These are phyloP conservation scores for Diploptera punctata DNA, from an alignment of 2,888 invertebrate genomes.

Conservation along the genomic window DNA sequence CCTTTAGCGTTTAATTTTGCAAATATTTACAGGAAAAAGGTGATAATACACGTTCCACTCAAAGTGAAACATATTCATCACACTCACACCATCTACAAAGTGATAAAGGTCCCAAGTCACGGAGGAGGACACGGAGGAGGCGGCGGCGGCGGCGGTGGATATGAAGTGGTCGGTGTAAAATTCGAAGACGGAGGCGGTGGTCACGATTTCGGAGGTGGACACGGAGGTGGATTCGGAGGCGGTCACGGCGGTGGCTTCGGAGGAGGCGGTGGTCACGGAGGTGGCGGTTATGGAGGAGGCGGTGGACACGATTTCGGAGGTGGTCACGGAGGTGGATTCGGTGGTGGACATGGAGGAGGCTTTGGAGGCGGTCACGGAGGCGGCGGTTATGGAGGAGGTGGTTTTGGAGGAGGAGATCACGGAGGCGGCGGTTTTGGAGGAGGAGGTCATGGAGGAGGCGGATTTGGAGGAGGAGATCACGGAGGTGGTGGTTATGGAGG, in stretches of 20 bases:
- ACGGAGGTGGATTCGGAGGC: constrained; percentile 69
- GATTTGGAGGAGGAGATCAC: background rate
- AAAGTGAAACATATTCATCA: constrained; percentile 79
- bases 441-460: background rate
- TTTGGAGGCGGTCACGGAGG: constrained; percentile 33
- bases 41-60: constrained; percentile 80
- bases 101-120: constrained; percentile 63
- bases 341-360: constrained; percentile 31
- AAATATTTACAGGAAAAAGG: constrained; percentile 41
- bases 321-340: constrained; percentile 43
- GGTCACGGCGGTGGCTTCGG: constrained; percentile 52
- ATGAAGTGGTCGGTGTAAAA: constrained; percentile 46
- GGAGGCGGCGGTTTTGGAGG: constrained; percentile 27
- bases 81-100: constrained; percentile 78
- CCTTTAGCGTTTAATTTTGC: too few relatives aligned
- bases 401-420: constrained; percentile 30
- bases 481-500: constrained; percentile 21
- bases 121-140: constrained; percentile 54
- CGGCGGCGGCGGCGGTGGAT: constrained; percentile 9
- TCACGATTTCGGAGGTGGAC: constrained; percentile 48
- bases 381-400: constrained; percentile 33
- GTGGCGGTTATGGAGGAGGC: constrained; percentile 35
- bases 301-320: constrained; percentile 42
- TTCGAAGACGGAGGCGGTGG: constrained; percentile 41
- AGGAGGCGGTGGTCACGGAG: constrained; percentile 41